Base-by-base conservation (phyloP, 2,113 vertebrate genomes). In the Ardeotis arabs region DNA sequence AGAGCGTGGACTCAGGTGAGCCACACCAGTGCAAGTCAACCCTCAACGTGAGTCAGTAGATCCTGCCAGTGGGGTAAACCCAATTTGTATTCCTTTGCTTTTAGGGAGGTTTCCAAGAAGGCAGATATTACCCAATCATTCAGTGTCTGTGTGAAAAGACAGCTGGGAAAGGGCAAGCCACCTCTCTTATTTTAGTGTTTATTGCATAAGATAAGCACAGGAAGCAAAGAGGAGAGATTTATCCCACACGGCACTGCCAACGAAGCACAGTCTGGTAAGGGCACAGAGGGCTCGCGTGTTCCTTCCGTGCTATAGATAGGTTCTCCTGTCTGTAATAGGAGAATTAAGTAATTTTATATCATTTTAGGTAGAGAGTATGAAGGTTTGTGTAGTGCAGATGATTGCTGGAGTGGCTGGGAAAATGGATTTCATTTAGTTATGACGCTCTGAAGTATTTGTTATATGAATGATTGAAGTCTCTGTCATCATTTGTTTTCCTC, bases 191-290 rank as follows among this genome's bases (percentile, higher is more conserved):
- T 94, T 95, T 85, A 78, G 50, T 78, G 81, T 59, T 91, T 62
- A 64, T 97, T 97, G 81, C 96, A 90, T 96, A 98, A 97, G 92
- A 95, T 80, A 81, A 97, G 95, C 75, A 76, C 70, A 90, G 82
- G 84, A 87, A 94, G 95, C 52, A 33, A 55, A 87, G 94, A 70
- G 87, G 84, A 96, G 87, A 88, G 80, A 97, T 96, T 95, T 96
- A 95, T 96, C 90, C 97, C 96, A 95, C 96, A 77, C 86, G 81
- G 12, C 79, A n/a, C 93, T 97, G 96, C 92, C 85, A 83, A 85
- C 21, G 28, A 91, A 93, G 95, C 78, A 80, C 92, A 98, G 97
- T 95, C 90, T 96, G 96, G 89, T 92, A 93, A 90, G 81, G 83
- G 67, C 92, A 66, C 59, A 20, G 83, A 78, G 87, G 88, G 91